Percentiles rank a stretch among this genome's conserved stretches.
These are phyloP conservation scores for Phymorhynchus buccinoides DNA, from an alignment of 1,140 invertebrate genomes.

Conservation along the genomic window DNA sequence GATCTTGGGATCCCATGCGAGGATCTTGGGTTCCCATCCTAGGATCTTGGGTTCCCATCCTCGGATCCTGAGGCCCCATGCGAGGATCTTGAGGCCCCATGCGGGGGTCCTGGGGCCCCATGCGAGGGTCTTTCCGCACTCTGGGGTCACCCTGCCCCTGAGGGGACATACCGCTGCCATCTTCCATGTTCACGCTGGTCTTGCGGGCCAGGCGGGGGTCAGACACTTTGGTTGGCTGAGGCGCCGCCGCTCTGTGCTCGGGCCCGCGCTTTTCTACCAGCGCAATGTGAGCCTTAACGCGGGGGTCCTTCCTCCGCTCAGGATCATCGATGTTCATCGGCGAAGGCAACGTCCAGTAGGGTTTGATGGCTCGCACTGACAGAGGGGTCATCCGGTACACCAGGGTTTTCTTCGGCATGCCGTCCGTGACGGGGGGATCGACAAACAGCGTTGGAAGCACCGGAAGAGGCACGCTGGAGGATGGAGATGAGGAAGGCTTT, in stretches of 20 bases:
- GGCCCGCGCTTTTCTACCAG: conserved; percentile 12
- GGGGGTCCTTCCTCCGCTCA: conserved; percentile 35
- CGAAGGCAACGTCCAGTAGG: conserved; percentile 50
- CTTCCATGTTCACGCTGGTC: not conserved
- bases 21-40: conserved; percentile 21
- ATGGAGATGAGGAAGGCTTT: not conserved
- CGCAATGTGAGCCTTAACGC: not conserved
- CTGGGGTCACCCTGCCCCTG: conserved; percentile 34
- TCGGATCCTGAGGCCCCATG: conserved; percentile 4
- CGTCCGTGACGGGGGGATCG: conserved; percentile 45
- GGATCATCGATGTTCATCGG: conserved; percentile 56
- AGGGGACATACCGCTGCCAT: not conserved
- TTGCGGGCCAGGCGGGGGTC: not conserved
- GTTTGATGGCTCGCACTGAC: conserved; percentile 28
- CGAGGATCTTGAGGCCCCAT: conserved; percentile 9
- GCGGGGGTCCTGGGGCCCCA: conserved; percentile 9
- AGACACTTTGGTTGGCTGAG: conserved; percentile 1
- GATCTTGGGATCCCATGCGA: not conserved
- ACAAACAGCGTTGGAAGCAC: conserved; percentile 35
- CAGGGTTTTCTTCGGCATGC: conserved; percentile 35
- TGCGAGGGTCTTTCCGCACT: not conserved
- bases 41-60: conserved; percentile 15
- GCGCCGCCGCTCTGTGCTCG: not conserved
- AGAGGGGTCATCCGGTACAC: conserved; percentile 41
- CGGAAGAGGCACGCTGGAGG: not conserved